Evolutionary conservation across 2,797 vertebrate genomes (phyloP), one percentile per base, ranked within the genome.

Genomic region (Prunella strophiata): DNA sequence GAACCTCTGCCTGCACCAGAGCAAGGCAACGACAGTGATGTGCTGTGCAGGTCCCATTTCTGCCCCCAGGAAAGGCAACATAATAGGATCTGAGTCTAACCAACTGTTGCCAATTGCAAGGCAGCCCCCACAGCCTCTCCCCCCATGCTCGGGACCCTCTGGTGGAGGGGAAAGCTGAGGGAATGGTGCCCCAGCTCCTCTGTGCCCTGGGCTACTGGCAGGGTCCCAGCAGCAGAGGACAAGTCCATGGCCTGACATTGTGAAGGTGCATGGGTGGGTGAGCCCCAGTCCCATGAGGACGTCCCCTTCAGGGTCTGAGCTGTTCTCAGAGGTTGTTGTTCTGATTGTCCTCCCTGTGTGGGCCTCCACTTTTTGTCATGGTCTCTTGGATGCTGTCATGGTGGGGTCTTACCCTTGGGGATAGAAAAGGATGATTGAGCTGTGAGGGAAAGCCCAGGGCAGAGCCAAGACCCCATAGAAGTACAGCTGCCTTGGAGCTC

Each of bases 271-370:
- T 3, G 25, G n/a, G 80, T 47, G 68, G 50, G 73, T 55, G 79
- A 59, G 38, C 19, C 3, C 42, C 20, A 38, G 42, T 12, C 34
- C 57, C 73, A 25, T 0, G 1, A 58, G 42, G 65, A 78, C 25
- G 4, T 45, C 40, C 34, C 63, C 51, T 7, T 29, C 40, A 32
- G 10, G 5, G 34, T 18, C 27, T 10, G 25, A n/a, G 66, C 66
- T 54, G 55, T 14, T 55, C 68, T 98, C 91, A 98, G 16, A 98
- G 94, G 27, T 97, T 98, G 96, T 98, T 98, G 96, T 98, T 99
- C 97, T 98, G 98, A 87, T 98, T 97, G 5, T 99, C 98, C 59
- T 99, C 98, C 70, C 98, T 97, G 21, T 96, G 97, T 10, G 96
- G 91, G 45, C 97, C 97, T 96, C 98, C 98, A 97, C 98, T 98